A percentile compares a stretch with the other conserved stretches of the same genome.
phyloP scores from a whole-genome alignment of 2,797 vertebrate species.

The Scarus forsteni region DNA sequence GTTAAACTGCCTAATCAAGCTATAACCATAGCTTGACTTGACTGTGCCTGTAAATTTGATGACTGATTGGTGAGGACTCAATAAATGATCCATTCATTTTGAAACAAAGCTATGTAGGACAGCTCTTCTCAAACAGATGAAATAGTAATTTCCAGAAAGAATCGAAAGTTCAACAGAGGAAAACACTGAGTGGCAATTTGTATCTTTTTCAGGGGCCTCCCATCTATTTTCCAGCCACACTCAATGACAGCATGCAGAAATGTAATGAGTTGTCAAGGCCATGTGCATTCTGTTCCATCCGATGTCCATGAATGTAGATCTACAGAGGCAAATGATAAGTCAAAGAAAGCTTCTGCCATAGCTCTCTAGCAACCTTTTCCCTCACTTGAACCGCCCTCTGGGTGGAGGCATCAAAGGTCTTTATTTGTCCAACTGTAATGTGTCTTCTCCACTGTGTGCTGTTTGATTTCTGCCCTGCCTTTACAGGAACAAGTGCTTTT shows the following conservation, averaged over 20 bases:
- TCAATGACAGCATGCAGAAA: slow-evolving; percentile 42
- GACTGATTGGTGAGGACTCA: slow-evolving; percentile 50
- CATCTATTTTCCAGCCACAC: slow-evolving; percentile 18
- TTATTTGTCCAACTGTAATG: slow-evolving; percentile 66
- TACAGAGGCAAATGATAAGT: slow-evolving; percentile 69
- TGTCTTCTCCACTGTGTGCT: slow-evolving; percentile 55
- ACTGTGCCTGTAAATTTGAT: slow-evolving; percentile 30
- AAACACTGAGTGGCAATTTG: slow-evolving; percentile 41
- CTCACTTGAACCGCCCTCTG: slow-evolving; percentile 58
- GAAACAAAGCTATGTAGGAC: slow-evolving; percentile 10
- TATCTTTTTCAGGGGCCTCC: slow-evolving; percentile 34
- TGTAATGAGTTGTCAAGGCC: slow-evolving; percentile 51
- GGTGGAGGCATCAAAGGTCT: slow-evolving; percentile 66
- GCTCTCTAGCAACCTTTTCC: slow-evolving; percentile 58
- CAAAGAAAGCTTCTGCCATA: slow-evolving; percentile 66
- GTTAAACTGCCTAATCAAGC: no score
- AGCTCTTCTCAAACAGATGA: no score
- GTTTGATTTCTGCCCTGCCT: slow-evolving; percentile 69
- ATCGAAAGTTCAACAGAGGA: slow-evolving; percentile 19
- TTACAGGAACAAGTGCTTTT: slow-evolving; percentile 73
- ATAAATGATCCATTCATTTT: slow-evolving; percentile 40
- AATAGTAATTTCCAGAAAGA: slow-evolving; percentile 39
- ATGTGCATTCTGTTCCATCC: slow-evolving; percentile 60
- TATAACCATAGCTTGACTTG: no score
- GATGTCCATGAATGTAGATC: slow-evolving; percentile 66